Base-by-base conservation (phyloP, 2,888 invertebrate genomes). In the Mythimna ferrago region DNA sequence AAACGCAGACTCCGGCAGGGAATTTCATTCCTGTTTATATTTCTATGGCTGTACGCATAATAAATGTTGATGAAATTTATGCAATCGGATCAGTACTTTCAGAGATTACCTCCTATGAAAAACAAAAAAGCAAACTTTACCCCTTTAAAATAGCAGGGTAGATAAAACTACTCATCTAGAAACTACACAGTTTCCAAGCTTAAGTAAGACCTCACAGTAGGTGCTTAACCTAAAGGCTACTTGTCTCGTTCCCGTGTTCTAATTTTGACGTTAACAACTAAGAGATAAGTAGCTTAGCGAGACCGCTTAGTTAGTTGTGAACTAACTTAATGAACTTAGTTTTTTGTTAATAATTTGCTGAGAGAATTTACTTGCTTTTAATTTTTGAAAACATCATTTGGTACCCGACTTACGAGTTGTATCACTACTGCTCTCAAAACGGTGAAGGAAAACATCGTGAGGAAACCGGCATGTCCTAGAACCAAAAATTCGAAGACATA, bases 271-370 rank as follows among this genome's bases (percentile, higher is more conserved):
- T 69, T 19, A n/a, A 32, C 19, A 44, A 66, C 61, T 61, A 51
- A 4, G 57, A 73, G n/a, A 14, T 80, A 81, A 77, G 77, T 65
- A 77, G 77, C 77, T 80, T 77, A 80, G 26, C 32, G 44, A 64
- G 10, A 67, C 81, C 61, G 53, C 77, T 64, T 72, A 57, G 66
- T 76, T 80, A 57, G 57, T 71, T 58, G 3, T 4, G 32, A 76
- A 80, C 63, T 73, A 65, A 62, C 19, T 54, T 76, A 69, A 69
- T 66, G 16, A 69, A 60, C 9, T 10, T 35, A 38, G 64, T 38
- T 66, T 60, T 56, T 53, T 56, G 41, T 44, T 2, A 16, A 38
- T 51, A 53, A 16, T 56, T 51, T 53, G n/a, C 48, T 48, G n/a
- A n/a, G 9, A 48, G 14, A 38, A 48, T 61, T 48, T 32, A 41